Evolutionary conservation across 1,140 invertebrate species (phyloP), one percentile per base, ranked within the genome.

Genomic region (Gryllus bimaculatus): DNA sequence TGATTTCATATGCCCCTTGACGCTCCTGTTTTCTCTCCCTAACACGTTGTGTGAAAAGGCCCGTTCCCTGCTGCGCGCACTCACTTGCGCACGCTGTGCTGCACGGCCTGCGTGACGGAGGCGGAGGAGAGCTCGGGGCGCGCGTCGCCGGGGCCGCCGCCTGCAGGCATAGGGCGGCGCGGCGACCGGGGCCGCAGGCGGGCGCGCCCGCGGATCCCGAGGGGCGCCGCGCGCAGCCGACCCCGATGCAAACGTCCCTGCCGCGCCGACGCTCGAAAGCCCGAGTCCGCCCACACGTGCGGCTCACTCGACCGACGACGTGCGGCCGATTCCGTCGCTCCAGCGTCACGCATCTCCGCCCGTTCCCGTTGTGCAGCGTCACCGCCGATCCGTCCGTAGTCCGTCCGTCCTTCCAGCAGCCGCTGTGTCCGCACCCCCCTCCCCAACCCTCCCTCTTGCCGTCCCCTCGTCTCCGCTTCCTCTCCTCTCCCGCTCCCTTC

Each of bases 31-130:
- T n/a, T n/a, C n/a, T n/a, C n/a, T n/a, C n/a, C n/a, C n/a, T n/a
- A n/a, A n/a, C n/a, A n/a, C n/a, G n/a, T n/a, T n/a, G n/a, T n/a
- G n/a, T n/a, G n/a, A n/a, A n/a, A n/a, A n/a, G n/a, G n/a, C n/a
- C n/a, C n/a, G n/a, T n/a, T n/a, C n/a, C n/a, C 49, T 15, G 15
- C 8, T 54, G 49, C 15, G 49, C 15, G 49, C 49, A 83, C 84
- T 84, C 83, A 87, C 86, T 86, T 88, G 81, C 86, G 83, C 81
- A 87, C 85, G 73, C 85, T 86, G 13, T 84, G 83, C 81, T 88
- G 86, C 80, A 87, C 86, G n/a, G 87, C 86, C 82, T 86, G 86
- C 6, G 87, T 88, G 47, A 88, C 86, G 12, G 86, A 87, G 75
- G 86, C 80, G 0, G 83, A 81, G 48, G 81, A 83, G 12, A 84